phyloP scores from a whole-genome alignment of 2,113 vertebrate genomes.

The Eulacestoma nigropectus region DNA sequence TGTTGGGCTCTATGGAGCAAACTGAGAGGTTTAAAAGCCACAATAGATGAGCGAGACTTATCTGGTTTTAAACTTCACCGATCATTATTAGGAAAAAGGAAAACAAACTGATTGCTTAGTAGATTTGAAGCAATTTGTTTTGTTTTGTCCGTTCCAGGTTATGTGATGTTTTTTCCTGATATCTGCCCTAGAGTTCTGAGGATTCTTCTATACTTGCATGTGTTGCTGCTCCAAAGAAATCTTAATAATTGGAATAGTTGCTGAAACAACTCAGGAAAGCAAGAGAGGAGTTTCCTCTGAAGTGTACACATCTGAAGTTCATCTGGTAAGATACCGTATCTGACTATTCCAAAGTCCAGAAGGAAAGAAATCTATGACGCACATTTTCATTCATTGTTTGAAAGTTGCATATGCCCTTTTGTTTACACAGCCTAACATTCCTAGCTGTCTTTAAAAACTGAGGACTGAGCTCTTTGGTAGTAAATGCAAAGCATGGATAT shows the following conservation, averaged over 20 bases:
- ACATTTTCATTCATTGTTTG: not conserved
- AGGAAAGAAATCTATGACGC: not conserved
- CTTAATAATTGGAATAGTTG: not conserved
- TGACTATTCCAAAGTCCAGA: not conserved
- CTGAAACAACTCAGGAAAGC: not conserved
- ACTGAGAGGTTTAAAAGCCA: not conserved
- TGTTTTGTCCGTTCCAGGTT: not conserved
- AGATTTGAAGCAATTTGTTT: not conserved
- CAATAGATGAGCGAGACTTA: not conserved
- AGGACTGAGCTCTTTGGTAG: not conserved
- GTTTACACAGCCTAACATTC: not conserved
- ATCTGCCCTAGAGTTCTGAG: not conserved
- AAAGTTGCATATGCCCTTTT: not conserved
- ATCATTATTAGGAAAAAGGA: not conserved
- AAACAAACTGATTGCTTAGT: not conserved
- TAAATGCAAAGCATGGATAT: not conserved
- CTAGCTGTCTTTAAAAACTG: not conserved
- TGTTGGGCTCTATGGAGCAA: not conserved
- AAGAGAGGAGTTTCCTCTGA: not conserved
- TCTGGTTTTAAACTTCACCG: not conserved
- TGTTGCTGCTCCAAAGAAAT: not conserved
- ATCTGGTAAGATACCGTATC: not conserved
- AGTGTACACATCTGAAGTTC: not conserved
- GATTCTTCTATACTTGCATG: not conserved
- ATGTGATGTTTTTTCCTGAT: not conserved